Evolutionary conservation across 2,888 invertebrate species (phyloP).

Genomic region (Holacanthella duospinosa): DNA sequence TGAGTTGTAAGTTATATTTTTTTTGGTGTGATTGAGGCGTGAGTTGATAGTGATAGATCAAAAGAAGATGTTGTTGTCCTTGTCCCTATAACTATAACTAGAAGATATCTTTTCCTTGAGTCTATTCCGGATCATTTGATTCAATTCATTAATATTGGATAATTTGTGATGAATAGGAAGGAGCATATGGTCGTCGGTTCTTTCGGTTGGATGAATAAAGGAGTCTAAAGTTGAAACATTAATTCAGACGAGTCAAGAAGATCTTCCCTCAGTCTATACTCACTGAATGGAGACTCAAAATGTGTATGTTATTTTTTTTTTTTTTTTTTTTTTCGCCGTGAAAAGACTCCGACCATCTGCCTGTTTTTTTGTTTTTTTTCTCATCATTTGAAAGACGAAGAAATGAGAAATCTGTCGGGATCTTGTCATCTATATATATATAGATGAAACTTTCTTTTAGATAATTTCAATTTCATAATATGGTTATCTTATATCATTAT

Average conservation of each 20-base stretch:
- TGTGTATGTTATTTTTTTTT: background rate
- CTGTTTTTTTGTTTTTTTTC: background rate
- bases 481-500: background rate
- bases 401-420: background rate
- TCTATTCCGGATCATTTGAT: slow-evolving; percentile 1
- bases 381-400: background rate
- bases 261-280: background rate
- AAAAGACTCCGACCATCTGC: background rate
- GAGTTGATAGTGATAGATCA: too few relatives aligned
- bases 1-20: too few relatives aligned
- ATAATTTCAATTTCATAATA: background rate
- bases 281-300: background rate
- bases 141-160: background rate
- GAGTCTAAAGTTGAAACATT: background rate
- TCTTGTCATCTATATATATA: background rate
- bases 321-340: background rate
- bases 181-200: background rate
- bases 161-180: background rate
- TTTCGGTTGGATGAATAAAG: background rate
- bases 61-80: too few relatives aligned
- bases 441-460: background rate
- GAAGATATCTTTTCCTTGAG: background rate
- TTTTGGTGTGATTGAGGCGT: too few relatives aligned
- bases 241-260: background rate
- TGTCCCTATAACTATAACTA: too few relatives aligned